Base-by-base conservation (phyloP, 2,888 invertebrate genomes). In the Campoplex capitator region DNA sequence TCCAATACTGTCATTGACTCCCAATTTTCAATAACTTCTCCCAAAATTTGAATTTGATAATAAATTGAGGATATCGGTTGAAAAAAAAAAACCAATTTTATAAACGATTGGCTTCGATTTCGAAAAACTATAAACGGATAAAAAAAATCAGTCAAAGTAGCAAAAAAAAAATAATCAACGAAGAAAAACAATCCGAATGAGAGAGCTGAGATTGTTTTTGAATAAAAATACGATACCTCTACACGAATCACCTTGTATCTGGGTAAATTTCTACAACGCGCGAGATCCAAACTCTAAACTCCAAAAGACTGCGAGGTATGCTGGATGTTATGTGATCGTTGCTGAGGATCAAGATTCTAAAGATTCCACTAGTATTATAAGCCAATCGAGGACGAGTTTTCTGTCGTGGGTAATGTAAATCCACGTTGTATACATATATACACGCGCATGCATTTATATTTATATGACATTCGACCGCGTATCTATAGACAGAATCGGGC, bases 331-430 rank as follows among this genome's bases (percentile, higher is more conserved):
- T 77, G 80, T 23, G 86, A 86, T 65, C 79, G 68, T 73, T 51
- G 78, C 78, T 78, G 84, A 84, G 77, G 62, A 84, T 81, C 84
- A 58, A 74, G 86, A 84, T 84, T 84, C 54, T 78, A 70, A 35
- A 74, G 74, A 87, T 84, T 87, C 74, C 82, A 62, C 54, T 45
- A 68, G 38, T 83, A 77, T 77, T 77, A 65, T 54, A 70, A 77
- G 83, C 71, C 77, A 70, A 79, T 79, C 45, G 45, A 35, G 8
- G 42, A 58, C 54, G 11, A 79, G 35, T 45, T 38, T 65, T 56
- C 67, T 9, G 11, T 35, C 73, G 7, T 48, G 35, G 7, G 16
- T 38, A 23, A 45, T 73, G 58, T 48, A 38, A 35, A 35, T 35
- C 8, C 18, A 32, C 38, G 38, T 38, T 38, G 6, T 16, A 77